Conservation (phyloP, 1,140 invertebrate genomes). For the Nilaparvata lugens region DNA sequence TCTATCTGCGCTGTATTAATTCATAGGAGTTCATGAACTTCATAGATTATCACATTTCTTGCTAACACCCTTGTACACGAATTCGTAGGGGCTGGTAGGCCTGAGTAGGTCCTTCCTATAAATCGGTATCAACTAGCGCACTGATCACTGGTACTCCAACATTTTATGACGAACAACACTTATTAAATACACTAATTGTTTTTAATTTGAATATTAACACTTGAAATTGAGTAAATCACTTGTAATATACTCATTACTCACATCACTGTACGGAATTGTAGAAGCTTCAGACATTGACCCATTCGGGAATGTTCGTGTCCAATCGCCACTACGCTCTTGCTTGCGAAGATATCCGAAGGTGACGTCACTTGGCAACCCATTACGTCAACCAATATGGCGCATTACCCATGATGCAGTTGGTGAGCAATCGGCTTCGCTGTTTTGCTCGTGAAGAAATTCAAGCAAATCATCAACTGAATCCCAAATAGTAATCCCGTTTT, state of each 20-base stretch:
- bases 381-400: constrained; percentile 15
- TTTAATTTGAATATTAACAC: too few relatives aligned
- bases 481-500: too few relatives aligned
- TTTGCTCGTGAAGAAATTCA: too few relatives aligned
- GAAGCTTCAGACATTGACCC: constrained; percentile 31
- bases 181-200: too few relatives aligned
- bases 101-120: constrained; percentile 18
- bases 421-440: too few relatives aligned
- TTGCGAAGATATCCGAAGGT: constrained; percentile 24
- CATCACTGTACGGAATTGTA: constrained; percentile 29
- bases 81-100: constrained; percentile 15
- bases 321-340: constrained; percentile 21
- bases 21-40: constrained; percentile 35
- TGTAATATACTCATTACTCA: constrained; percentile 23
- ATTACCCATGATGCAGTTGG: constrained; percentile 12
- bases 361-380: constrained; percentile 24
- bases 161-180: not conserved
- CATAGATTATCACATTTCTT: constrained; percentile 59
- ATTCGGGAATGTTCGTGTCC: constrained; percentile 28
- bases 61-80: constrained; percentile 43
- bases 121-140: constrained; percentile 6
- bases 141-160: constrained; percentile 12
- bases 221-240: constrained; percentile 2
- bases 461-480: too few relatives aligned
- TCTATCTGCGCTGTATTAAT: constrained; percentile 33